These are phyloP conservation scores for Rhadinocentrus ornatus DNA, from an alignment of 2,797 vertebrate genomes.

Conservation along the genomic window DNA sequence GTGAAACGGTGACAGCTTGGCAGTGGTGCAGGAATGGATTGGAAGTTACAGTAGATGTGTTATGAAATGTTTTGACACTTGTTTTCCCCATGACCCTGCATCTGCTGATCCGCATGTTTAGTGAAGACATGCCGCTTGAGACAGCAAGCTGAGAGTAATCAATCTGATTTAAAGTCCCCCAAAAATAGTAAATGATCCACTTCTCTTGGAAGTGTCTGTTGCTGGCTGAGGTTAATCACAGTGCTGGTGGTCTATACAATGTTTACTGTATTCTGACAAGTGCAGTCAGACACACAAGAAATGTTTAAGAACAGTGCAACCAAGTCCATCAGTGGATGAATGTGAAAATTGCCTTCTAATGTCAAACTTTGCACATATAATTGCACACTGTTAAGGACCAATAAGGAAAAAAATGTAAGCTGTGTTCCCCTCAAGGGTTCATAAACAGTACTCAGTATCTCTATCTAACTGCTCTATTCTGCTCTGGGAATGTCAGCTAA, in stretches of 20 bases:
- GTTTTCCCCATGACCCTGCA: not conserved
- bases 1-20: not conserved
- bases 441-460: not conserved
- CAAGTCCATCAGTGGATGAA: not conserved
- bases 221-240: not conserved
- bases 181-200: slow-evolving; percentile 1
- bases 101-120: not conserved
- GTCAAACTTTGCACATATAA: slow-evolving; percentile 16
- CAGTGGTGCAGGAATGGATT: not conserved
- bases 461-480: too few species aligned
- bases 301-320: slow-evolving; percentile 6
- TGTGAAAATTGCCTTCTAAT: not conserved
- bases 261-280: slow-evolving; percentile 24
- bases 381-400: not conserved
- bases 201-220: slow-evolving; percentile 2
- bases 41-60: slow-evolving; percentile 2
- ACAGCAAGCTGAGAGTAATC: not conserved
- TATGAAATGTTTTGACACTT: slow-evolving; percentile 5
- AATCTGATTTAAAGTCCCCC: slow-evolving; percentile 6
- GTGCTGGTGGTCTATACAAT: slow-evolving; percentile 18
- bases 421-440: too few species aligned
- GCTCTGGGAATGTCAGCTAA: not conserved
- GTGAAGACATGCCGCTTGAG: not conserved
- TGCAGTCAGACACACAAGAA: slow-evolving; percentile 4
- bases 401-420: not conserved